Evolutionary conservation across 2,888 invertebrate species (phyloP), one percentile per base, ranked within the genome.

Genomic region (Brenthis hecate): DNA sequence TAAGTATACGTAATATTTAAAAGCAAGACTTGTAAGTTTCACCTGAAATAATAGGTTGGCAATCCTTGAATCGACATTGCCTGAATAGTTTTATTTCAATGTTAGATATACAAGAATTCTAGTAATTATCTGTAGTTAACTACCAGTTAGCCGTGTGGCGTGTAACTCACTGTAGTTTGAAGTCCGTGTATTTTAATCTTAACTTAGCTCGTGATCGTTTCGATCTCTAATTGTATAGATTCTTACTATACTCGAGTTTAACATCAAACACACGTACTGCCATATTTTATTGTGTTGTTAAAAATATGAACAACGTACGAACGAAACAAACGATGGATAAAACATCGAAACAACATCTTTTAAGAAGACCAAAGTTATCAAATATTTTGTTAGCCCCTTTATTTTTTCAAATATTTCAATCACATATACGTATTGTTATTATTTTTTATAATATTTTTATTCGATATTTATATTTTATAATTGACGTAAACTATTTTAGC

Each of bases 231-330:
- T 51, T 55, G 65, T 67, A 64, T 69, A 67, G 63, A 63, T 69
- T 65, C 56, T 60, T 19, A 56, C 58, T 69, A 61, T 68, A 63
- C 56, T 56, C 23, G 66, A 71, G 65, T 69, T 72, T 61, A 70
- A 73, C 70, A 66, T 70, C 54, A 69, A 51, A 74, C 78, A 74
- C 79, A 82, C 76, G 82, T 84, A 88, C 85, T 89, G 91, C 90
- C 90, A 90, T 90, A 90, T 88, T 88, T 86, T 86, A 81, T 85
- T 82, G 82, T 79, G 79, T 83, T 84, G 79, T 84, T 80, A 77
- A 85, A 85, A 85, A 85, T 83, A 81, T 85, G 86, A 83, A 84
- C 81, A 79, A 83, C 80, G 82, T 83, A 82, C 84, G 85, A 79
- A 82, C 77, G 77, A 75, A 66, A 71, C 60, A 68, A 64, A 68